A percentile compares a stretch with the other conserved stretches of the same genome.
phyloP scores from a whole-genome alignment of 2,113 vertebrate species.

The Turnix velox region DNA sequence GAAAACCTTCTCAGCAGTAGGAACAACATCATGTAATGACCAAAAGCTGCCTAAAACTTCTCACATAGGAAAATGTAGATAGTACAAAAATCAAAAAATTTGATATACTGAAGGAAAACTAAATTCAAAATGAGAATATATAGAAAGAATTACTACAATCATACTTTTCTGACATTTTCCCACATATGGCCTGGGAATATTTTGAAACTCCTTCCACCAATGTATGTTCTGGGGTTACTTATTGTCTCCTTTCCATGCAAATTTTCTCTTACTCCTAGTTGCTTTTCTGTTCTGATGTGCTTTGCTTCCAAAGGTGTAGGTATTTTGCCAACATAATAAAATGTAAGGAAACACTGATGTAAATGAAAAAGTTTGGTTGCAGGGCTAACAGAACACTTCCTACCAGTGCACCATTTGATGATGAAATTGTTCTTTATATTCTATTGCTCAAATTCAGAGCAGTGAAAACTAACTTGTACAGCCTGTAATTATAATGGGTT shows the following conservation, averaged over 20 bases:
- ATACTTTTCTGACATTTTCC: not conserved
- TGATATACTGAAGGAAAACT: not conserved
- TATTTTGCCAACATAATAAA: conserved; percentile 5
- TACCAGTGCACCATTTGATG: conserved; percentile 27
- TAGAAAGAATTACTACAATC: not conserved
- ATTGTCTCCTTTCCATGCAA: not conserved
- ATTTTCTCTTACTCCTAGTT: conserved; percentile 17
- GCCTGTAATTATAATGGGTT: conserved; percentile 14
- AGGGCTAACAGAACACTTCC: conserved; percentile 29
- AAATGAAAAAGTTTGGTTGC: conserved; percentile 20
- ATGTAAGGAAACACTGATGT: conserved; percentile 1
- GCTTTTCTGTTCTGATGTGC: not conserved
- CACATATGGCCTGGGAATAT: not conserved
- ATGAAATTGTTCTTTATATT: conserved; percentile 36
- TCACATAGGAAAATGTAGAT: not conserved
- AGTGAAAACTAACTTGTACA: not conserved
- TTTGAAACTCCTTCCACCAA: not conserved
- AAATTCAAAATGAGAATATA: not conserved
- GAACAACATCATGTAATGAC: not conserved
- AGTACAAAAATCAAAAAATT: not conserved
- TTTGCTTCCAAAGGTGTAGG: conserved; percentile 30
- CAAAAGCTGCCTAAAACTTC: not conserved
- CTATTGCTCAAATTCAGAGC: not conserved
- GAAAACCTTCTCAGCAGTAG: not conserved
- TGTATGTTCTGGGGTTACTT: not conserved